phyloP scores from a whole-genome alignment of 2,888 invertebrate genomes.

The Drosophila cognata region DNA sequence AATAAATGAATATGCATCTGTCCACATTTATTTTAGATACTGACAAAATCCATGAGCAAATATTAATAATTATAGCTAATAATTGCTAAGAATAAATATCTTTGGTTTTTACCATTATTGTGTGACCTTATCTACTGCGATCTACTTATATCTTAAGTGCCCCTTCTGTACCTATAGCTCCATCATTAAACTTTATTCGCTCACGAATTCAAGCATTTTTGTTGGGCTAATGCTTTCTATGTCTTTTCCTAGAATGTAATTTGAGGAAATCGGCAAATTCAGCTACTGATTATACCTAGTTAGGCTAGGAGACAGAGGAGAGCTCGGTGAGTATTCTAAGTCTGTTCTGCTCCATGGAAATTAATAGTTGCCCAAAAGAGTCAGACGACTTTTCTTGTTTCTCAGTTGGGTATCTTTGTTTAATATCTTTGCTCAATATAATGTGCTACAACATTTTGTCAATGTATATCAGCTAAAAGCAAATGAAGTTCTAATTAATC shows the following conservation, averaged over 20 bases:
- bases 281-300: background rate
- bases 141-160: background rate
- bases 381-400: background rate
- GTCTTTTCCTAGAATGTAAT: background rate
- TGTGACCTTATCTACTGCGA: rapidly evolving
- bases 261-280: background rate
- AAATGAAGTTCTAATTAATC: constrained; percentile 23
- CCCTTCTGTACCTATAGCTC: background rate
- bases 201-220: background rate
- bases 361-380: background rate
- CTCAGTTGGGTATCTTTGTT: background rate
- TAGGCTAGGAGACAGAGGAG: no score
- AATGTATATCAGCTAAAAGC: background rate
- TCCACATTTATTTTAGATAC: background rate
- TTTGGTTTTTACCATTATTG: background rate
- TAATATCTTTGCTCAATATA: background rate
- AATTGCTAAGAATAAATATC: background rate
- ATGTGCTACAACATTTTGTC: background rate
- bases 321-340: background rate
- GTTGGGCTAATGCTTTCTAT: background rate
- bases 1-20: background rate
- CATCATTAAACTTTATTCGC: background rate
- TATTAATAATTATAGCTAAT: background rate
- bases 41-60: background rate
- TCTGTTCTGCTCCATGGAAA: background rate